A percentile compares a stretch with the other conserved stretches of the same genome.
These are phyloP conservation scores for Thamnaconus septentrionalis DNA, from an alignment of 2,113 vertebrate species.

Conservation along the genomic window DNA sequence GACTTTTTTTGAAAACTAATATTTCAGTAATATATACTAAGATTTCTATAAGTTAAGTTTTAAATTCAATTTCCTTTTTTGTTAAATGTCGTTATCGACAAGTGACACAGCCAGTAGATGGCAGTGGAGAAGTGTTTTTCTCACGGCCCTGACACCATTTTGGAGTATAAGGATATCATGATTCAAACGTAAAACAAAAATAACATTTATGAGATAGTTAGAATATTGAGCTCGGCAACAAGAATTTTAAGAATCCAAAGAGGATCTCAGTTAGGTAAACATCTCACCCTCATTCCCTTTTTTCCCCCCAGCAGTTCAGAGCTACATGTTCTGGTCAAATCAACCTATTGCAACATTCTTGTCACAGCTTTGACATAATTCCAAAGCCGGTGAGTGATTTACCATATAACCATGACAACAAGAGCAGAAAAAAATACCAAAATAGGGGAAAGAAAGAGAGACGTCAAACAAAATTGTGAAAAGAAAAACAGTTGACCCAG, in stretches of 20 bases:
- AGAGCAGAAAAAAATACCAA: constrained; percentile 28
- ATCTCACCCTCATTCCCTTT: too few relatives aligned
- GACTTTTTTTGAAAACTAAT: background rate
- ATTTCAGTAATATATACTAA: background rate
- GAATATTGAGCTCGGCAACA: background rate
- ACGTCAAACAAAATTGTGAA: constrained; percentile 1
- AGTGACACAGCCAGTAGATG: constrained; percentile 35
- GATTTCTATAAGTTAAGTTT: too few relatives aligned
- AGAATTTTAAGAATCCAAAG: too few relatives aligned
- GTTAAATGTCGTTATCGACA: background rate
- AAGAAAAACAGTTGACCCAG: constrained; percentile 3
- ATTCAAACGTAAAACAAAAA: background rate
- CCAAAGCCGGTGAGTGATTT: constrained; percentile 1
- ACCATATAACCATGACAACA: constrained; percentile 5
- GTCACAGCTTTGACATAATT: background rate
- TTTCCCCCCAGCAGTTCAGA: too few relatives aligned
- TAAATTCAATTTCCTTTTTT: too few relatives aligned
- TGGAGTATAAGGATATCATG: background rate
- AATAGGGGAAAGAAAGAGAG: background rate
- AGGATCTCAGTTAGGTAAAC: too few relatives aligned
- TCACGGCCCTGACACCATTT: background rate
- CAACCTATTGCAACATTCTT: background rate
- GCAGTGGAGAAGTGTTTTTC: constrained; percentile 19
- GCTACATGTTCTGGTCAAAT: background rate
- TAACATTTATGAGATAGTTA: background rate